A percentile compares a stretch with the other conserved stretches of the same genome.
These are phyloP conservation scores for Leptopilina syphax DNA, from an alignment of 2,888 invertebrate genomes.

Conservation along the genomic window DNA sequence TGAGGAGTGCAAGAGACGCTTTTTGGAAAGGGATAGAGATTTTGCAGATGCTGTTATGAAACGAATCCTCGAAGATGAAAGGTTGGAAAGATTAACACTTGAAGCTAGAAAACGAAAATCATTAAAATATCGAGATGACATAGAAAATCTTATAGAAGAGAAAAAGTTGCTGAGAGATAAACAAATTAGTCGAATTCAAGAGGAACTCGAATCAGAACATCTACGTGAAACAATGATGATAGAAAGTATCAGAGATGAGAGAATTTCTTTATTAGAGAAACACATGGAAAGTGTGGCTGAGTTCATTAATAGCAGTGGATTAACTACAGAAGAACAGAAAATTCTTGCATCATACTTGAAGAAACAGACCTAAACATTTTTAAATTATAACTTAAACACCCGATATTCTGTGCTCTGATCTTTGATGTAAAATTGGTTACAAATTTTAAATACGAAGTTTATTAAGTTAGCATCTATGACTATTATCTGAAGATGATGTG, in stretches of 20 bases:
- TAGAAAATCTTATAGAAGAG: slow-evolving; percentile 64
- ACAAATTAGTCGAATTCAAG: slow-evolving; percentile 55
- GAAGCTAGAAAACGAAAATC: slow-evolving; percentile 62
- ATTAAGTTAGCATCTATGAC: no score
- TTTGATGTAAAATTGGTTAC: no score
- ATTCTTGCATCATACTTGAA: slow-evolving; percentile 46
- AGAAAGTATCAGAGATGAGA: slow-evolving; percentile 56
- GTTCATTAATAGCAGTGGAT: slow-evolving; percentile 55
- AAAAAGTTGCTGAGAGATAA: slow-evolving; percentile 59
- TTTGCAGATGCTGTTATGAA: slow-evolving; percentile 66
- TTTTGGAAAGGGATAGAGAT: slow-evolving; percentile 60
- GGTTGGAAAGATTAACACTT: slow-evolving; percentile 59
- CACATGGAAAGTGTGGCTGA: slow-evolving; percentile 64
- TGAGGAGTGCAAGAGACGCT: slow-evolving; percentile 59
- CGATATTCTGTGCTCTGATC: no score
- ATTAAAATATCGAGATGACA: slow-evolving; percentile 62
- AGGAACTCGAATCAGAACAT: slow-evolving; percentile 52
- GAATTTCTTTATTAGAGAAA: slow-evolving; percentile 60
- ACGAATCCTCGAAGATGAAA: slow-evolving; percentile 64
- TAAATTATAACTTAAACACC: no score
- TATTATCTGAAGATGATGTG: no score
- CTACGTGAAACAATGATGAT: slow-evolving; percentile 46
- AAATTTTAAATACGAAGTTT: no score
- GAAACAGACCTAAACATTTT: not conserved
- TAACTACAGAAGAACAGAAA: slow-evolving; percentile 60